Evolutionary conservation across 2,888 invertebrate genomes (phyloP), one percentile per base, ranked within the genome.

Genomic region (Acholoe squamosa): DNA sequence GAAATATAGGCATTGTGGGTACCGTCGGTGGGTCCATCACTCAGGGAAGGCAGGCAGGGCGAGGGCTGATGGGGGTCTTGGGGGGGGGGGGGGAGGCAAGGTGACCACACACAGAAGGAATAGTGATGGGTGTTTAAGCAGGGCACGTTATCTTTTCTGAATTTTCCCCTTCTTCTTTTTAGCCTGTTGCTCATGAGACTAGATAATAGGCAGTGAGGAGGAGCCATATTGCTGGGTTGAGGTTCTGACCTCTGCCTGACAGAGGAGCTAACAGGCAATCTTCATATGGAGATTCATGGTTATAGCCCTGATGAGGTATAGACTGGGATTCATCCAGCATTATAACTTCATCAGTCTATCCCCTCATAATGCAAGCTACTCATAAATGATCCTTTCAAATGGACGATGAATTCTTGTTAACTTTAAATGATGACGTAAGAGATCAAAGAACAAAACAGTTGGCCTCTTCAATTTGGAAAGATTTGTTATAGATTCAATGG

Each of bases 1-100:
- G 80, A 80, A 80, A 80, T 80, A 80, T 80, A 80, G 80, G 80
- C 80, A 80, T 80, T 80, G 80, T 80, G 33, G 80, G 80, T 80
- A 43, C 7, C 43, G 80, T 19, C 33, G 80, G 43, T 22, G 34
- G 43, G 80, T 80, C 80, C 80, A 80, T 80, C 80, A 80, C 16
- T 80, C 80, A 34, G 43, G 5, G 16, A 5, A 43, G 71, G 7
- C 14, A 28, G 71, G 71, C 1, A 3, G 71, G 71, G 71, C 5
- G 43, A 10, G 33, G 1, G 34, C 5, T 33, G 34, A 7, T 34
- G 34, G 80, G 1, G 5, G 33, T 33, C 10, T 0, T 34, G 34
- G 80, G 1, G 5, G 33, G 80, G 5, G 80, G 80, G 80, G 80
- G 3, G 43, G 33, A 43, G 76, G 16, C 34, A 22, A 5, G 5